Percentiles rank a stretch among this genome's conserved stretches.
Conservation (phyloP, 2,113 vertebrate genomes). For the Arothron firmamentum region DNA sequence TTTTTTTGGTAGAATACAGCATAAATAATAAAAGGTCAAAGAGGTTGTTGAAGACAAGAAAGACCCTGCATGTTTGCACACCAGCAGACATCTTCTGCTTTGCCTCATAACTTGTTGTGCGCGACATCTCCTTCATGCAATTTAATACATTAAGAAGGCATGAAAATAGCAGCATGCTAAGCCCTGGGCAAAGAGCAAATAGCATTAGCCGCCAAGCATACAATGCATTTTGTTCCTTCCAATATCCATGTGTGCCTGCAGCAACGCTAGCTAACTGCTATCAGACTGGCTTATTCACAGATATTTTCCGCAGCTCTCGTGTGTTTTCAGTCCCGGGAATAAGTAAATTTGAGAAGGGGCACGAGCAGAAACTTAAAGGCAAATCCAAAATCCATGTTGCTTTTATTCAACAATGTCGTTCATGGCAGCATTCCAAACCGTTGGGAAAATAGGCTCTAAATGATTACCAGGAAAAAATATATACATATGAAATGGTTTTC, state of each 20-base stretch:
- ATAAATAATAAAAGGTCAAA: no score
- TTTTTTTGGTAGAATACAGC: no score
- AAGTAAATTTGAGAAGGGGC: conserved; percentile 58
- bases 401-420: conserved; percentile 64
- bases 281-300: conserved; percentile 64
- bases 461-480: conserved; percentile 49
- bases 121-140: conserved; percentile 50
- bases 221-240: conserved; percentile 56
- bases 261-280: conserved; percentile 59
- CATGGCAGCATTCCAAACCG: conserved; percentile 59
- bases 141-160: conserved; percentile 70
- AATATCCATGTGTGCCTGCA: conserved; percentile 59
- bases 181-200: conserved; percentile 65
- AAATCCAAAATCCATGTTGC: conserved; percentile 69
- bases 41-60: no score
- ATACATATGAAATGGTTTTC: conserved; percentile 62
- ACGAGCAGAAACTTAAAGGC: conserved; percentile 45
- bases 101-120: conserved; percentile 48
- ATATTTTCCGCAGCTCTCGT: conserved; percentile 59
- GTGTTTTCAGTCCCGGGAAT: conserved; percentile 61
- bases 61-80: conserved; percentile 11
- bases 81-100: conserved; percentile 10
- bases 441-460: conserved; percentile 53
- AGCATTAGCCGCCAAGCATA: conserved; percentile 65
- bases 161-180: conserved; percentile 73